Evolutionary conservation across 2,888 invertebrate species (phyloP).

Genomic region (Drosophila vallismaia): DNA sequence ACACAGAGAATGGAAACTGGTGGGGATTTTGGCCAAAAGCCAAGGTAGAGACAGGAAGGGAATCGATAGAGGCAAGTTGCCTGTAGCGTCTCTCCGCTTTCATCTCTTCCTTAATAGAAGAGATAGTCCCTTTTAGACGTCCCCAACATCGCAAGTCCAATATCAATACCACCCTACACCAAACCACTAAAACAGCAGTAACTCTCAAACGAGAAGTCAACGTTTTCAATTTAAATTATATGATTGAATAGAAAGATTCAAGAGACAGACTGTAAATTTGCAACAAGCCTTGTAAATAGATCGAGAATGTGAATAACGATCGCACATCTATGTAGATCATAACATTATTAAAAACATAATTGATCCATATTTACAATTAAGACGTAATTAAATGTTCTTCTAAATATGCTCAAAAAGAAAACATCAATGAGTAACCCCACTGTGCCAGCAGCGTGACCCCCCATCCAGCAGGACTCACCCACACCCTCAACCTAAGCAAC

Average conservation of each 20-base stretch:
- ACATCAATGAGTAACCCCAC: conserved; percentile 13
- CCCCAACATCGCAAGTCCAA: neutral
- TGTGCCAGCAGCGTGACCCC: conserved; percentile 7
- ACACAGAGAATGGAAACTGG: conserved; percentile 35
- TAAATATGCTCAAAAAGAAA: neutral
- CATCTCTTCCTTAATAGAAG: conserved; percentile 12
- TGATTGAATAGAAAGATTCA: neutral
- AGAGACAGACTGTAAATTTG: neutral
- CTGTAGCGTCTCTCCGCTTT: conserved; percentile 15
- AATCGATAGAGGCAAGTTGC: conserved; percentile 26
- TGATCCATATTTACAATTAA: neutral
- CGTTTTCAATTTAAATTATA: neutral
- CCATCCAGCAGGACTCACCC: conserved; percentile 3
- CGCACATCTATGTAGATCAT: neutral
- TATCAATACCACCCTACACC: neutral
- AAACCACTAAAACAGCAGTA: neutral
- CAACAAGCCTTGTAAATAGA: neutral
- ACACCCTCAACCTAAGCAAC: conserved; percentile 19
- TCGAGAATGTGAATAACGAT: neutral
- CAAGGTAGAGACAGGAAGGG: conserved; percentile 31
- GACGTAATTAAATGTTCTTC: neutral
- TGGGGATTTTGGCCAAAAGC: conserved; percentile 42
- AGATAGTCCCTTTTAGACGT: conserved; percentile 1
- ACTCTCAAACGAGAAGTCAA: neutral
- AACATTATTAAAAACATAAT: neutral